Evolutionary conservation across 2,888 invertebrate species (phyloP).

Genomic region (Zeuzera pyrina): DNA sequence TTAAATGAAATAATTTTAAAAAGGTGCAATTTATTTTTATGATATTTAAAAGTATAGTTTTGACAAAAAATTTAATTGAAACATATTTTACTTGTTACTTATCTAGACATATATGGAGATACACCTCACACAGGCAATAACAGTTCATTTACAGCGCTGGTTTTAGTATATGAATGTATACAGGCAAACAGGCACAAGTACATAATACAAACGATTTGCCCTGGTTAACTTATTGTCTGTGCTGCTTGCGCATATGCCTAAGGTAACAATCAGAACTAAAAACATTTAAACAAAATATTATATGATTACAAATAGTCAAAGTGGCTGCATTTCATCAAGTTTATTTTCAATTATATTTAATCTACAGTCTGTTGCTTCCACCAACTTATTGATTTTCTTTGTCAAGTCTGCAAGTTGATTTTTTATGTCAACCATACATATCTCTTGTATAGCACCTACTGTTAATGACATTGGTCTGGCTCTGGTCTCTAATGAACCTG

Average conservation of each 20-base stretch:
- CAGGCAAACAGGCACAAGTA: too few relatives aligned
- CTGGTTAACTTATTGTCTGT: too few relatives aligned
- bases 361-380: constrained; percentile 42
- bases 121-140: too few relatives aligned
- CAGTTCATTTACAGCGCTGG: too few relatives aligned
- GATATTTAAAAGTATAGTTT: not conserved
- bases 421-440: constrained; percentile 63
- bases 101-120: not conserved
- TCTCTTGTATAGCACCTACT: constrained; percentile 60
- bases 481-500: constrained; percentile 36
- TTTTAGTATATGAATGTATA: too few relatives aligned
- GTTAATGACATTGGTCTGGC: constrained; percentile 47
- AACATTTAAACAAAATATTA: too few relatives aligned
- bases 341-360: constrained; percentile 44
- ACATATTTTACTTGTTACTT: not conserved
- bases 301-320: too few relatives aligned
- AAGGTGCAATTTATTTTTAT: too few relatives aligned
- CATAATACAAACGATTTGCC: too few relatives aligned
- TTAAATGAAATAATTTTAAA: too few relatives aligned
- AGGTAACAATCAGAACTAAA: too few relatives aligned
- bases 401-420: constrained; percentile 51
- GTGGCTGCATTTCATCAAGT: constrained; percentile 30
- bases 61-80: not conserved
- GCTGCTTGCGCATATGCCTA: too few relatives aligned
- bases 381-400: constrained; percentile 51